Base-by-base conservation (phyloP, 1,140 invertebrate genomes). In the Mya arenaria region DNA sequence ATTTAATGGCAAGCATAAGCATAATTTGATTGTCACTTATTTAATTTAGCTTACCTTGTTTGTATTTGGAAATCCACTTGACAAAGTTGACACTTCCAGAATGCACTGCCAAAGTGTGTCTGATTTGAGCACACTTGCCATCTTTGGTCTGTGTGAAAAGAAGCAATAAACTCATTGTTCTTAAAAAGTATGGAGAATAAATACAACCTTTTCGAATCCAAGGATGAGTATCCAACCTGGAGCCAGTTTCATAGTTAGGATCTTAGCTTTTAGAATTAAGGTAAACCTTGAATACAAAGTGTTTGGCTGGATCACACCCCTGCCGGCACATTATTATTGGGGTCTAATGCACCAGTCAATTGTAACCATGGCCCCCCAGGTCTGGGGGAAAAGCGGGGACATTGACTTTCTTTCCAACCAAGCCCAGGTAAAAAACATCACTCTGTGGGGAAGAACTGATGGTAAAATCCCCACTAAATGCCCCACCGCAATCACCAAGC, bases 21-120 rank as follows among this genome's bases (percentile, higher is more conserved):
- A 8, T 32, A 32, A 10, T 15, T 13, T 34, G 13, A 48, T 23
- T 28, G n/a, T 3, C 30, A 25, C 23, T 6, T 23, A 23, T 44
- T 63, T 65, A 23, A 39, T 36, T 25, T 30, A 6, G 62, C 80
- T 60, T 68, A 85, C 83, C 71, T 4, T 66, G 3, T 41, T 65
- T 32, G n/a, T 41, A 30, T 32, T 69, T 81, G 23, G 34, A 71
- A 37, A 98, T 94, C 97, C 97, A 98, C 90, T 94, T 94, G 0
- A 97, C 96, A 66, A 95, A 94, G 89, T 96, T 98, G 0, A 98
- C 95, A 83, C 93, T 93, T 55, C 94, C 94, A 62, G 91, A 94
- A 89, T 97, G 96, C 15, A 89, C 90, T 44, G 93, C 92, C 39
- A 96, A 90, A 2, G 95, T 89, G 17, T 48, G 71, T 17, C 82